A percentile compares a stretch with the other conserved stretches of the same genome.
Evolutionary conservation across 1,140 invertebrate species (phyloP).

Genomic region (Panulirus ornatus): DNA sequence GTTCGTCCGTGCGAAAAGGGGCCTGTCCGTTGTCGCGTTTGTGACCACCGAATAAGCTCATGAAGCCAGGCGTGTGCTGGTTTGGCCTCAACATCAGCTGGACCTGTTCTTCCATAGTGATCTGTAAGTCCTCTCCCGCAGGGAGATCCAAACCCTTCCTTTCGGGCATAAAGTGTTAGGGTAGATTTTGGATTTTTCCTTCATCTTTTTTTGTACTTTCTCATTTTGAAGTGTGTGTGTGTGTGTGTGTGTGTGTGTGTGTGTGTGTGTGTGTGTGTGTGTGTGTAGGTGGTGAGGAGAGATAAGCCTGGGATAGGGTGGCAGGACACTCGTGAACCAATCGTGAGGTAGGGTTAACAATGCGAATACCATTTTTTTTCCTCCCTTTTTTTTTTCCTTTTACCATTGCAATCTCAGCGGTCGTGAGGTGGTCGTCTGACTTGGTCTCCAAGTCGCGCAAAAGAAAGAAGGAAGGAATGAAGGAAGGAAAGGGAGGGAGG

Average conservation of each 20-base stretch:
- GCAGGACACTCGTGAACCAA: too few relatives aligned
- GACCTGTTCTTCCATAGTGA: neutral
- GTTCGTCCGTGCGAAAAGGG: neutral
- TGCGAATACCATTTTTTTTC: neutral
- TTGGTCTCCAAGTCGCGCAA: neutral
- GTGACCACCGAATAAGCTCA: neutral
- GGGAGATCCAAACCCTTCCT: neutral
- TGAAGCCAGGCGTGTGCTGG: neutral
- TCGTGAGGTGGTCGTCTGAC: neutral
- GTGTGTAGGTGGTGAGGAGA: neutral
- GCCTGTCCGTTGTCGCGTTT: neutral
- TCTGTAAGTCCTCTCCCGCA: neutral
- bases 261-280: neutral
- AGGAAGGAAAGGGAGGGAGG: neutral
- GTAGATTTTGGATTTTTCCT: too few relatives aligned
- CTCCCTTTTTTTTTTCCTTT: neutral
- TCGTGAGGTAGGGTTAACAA: neutral
- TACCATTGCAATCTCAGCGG: neutral
- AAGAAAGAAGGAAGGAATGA: neutral
- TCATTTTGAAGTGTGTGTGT: too few relatives aligned
- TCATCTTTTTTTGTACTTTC: too few relatives aligned
- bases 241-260: too few relatives aligned
- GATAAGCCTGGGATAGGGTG: neutral
- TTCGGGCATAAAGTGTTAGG: too few relatives aligned
- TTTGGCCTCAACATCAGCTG: neutral